Conservation (phyloP, 2,113 vertebrate genomes). For the Condylura cristata region DNA sequence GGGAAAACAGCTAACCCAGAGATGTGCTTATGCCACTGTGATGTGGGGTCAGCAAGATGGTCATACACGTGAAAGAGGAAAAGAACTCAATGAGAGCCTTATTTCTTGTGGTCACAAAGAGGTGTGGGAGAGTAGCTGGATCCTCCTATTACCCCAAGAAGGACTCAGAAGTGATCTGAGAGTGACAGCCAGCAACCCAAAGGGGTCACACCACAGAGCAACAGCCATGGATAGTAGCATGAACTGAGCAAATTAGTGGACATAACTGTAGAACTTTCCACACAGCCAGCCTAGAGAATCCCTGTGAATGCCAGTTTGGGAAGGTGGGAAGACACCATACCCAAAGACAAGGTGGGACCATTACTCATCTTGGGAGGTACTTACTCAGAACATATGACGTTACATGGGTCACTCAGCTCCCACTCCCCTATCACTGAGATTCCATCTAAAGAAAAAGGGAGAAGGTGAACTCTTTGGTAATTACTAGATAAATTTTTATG, state of each 20-base stretch:
- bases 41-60: background rate
- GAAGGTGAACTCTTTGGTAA: background rate
- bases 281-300: background rate
- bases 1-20: background rate
- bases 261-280: no score
- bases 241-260: background rate
- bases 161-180: background rate
- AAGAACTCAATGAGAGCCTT: background rate
- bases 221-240: background rate
- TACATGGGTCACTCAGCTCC: background rate
- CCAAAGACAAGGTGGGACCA: background rate
- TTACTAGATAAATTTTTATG: conserved; percentile 11
- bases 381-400: background rate
- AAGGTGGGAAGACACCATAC: background rate
- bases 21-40: background rate
- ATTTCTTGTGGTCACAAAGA: background rate
- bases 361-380: background rate
- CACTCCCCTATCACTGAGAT: background rate
- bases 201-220: background rate
- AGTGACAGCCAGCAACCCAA: background rate
- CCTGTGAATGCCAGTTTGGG: background rate
- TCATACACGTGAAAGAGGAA: background rate
- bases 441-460: background rate
- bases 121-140: background rate
- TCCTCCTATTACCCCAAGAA: background rate